These are phyloP conservation scores for Myanophis thanlyinensis DNA, from an alignment of 2,113 vertebrate genomes.

Conservation along the genomic window DNA sequence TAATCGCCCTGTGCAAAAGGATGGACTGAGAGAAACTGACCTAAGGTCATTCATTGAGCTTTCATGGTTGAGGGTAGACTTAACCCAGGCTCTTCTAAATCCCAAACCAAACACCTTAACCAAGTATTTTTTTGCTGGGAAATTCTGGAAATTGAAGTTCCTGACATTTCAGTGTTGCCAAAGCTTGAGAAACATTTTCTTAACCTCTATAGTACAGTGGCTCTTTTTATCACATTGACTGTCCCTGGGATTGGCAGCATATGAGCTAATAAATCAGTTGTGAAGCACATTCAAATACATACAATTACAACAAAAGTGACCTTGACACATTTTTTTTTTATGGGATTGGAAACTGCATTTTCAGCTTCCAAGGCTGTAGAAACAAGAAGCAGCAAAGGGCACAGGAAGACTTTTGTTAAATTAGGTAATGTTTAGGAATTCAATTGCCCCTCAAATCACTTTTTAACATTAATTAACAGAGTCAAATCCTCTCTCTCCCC, in stretches of 20 bases:
- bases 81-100: neutral
- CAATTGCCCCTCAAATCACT: conserved; percentile 37
- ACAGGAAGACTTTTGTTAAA: neutral
- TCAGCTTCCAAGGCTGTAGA: neutral
- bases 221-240: neutral
- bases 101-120: neutral
- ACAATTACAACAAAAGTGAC: neutral
- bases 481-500: conserved; percentile 29
- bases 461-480: conserved; percentile 54
- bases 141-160: neutral
- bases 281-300: neutral
- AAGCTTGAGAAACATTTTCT: neutral
- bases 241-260: neutral
- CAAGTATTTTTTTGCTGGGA: neutral
- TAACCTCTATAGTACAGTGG: neutral
- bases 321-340: neutral
- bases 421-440: neutral
- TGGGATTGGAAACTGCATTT: neutral
- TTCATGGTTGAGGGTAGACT: neutral
- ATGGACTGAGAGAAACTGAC: neutral
- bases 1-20: neutral
- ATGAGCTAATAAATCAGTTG: neutral
- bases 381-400: neutral
- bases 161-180: neutral
- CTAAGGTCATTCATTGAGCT: neutral